A percentile compares a stretch with the other conserved stretches of the same genome.
Conservation (phyloP, 2,888 invertebrate species). For the Tricholauxania praeusta region DNA sequence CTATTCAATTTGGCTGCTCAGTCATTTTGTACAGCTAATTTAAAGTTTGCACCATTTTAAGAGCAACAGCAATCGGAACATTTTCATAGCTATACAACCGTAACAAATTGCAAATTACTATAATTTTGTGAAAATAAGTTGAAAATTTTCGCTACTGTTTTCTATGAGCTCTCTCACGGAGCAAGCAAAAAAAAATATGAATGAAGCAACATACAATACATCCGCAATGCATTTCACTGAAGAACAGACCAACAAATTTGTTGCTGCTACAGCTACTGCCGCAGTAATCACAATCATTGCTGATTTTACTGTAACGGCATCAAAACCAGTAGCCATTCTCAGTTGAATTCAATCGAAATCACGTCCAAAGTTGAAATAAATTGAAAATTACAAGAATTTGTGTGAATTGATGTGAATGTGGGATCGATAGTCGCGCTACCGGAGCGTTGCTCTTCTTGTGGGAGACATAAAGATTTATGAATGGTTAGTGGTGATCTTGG, state of each 20-base stretch:
- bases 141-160: conserved; percentile 1
- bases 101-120: neutral
- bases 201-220: neutral
- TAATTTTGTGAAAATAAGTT: conserved; percentile 15
- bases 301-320: neutral
- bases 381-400: neutral
- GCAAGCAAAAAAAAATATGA: neutral
- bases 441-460: neutral
- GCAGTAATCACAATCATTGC: neutral
- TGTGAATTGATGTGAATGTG: neutral
- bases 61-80: neutral
- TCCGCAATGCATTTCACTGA: no score
- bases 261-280: neutral
- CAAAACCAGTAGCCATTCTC: conserved; percentile 10
- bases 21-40: no score
- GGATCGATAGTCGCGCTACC: no score
- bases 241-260: no score
- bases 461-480: neutral
- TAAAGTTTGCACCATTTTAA: no score
- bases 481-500: neutral
- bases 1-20: neutral
- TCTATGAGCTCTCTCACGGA: neutral
- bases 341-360: neutral
- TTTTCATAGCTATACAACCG: neutral
- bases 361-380: conserved; percentile 9